phyloP scores from a whole-genome alignment of 2,888 invertebrate species.

The Thymelicus acteon region DNA sequence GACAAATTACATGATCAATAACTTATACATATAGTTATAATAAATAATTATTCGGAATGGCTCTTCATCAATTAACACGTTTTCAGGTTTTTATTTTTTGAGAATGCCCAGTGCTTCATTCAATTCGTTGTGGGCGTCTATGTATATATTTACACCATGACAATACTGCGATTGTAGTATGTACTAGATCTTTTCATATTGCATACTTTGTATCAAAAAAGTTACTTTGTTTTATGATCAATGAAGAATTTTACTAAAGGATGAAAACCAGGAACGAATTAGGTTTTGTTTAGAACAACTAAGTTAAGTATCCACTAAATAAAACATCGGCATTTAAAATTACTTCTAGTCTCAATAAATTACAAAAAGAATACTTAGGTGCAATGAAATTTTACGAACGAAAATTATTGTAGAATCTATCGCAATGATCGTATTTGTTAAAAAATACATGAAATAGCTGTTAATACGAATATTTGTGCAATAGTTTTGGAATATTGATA shows the following conservation, averaged over 20 bases:
- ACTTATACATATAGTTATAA: too few species aligned
- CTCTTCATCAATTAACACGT: too few species aligned
- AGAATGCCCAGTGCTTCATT: too few species aligned
- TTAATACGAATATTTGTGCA: slow-evolving; percentile 39
- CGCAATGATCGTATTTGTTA: too few species aligned
- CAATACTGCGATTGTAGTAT: slow-evolving; percentile 25
- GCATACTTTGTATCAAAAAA: not conserved
- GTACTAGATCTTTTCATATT: not conserved
- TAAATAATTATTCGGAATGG: too few species aligned
- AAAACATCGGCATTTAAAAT: slow-evolving; percentile 14
- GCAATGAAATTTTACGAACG: slow-evolving; percentile 37
- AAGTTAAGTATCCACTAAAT: not conserved
- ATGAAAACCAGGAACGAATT: slow-evolving; percentile 6
- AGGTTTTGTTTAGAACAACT: slow-evolving; percentile 10
- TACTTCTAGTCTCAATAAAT: slow-evolving; percentile 15
- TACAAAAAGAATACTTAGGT: slow-evolving; percentile 30
- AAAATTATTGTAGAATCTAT: not conserved
- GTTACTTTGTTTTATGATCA: not conserved
- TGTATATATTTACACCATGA: slow-evolving; percentile 14
- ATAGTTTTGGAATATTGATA: slow-evolving; percentile 38
- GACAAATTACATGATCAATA: too few species aligned
- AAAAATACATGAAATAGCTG: slow-evolving; percentile 37
- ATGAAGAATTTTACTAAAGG: slow-evolving; percentile 7
- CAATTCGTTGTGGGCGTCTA: not conserved
- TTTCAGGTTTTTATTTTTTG: too few species aligned